Conservation (phyloP, 2,797 vertebrate genomes). For the Sciaenops ocellatus region DNA sequence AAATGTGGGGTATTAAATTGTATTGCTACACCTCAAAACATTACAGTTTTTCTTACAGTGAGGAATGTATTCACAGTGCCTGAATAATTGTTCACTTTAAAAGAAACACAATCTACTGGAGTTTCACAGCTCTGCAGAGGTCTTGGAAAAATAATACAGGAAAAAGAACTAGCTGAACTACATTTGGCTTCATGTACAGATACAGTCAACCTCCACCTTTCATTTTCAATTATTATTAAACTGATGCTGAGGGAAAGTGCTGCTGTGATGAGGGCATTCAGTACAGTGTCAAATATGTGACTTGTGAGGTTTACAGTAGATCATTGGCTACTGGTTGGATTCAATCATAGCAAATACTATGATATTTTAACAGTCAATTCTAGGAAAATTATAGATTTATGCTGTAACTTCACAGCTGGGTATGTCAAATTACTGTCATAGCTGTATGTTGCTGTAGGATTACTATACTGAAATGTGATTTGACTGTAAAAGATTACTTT, state of each 20-base stretch:
- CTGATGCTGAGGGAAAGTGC: not conserved
- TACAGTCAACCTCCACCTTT: not conserved
- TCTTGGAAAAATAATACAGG: not conserved
- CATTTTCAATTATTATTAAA: conserved; percentile 25
- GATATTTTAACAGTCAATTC: not conserved
- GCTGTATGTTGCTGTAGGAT: not conserved
- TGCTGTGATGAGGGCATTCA: no score
- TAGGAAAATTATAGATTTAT: not conserved
- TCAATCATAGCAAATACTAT: not conserved
- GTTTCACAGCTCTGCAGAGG: not conserved
- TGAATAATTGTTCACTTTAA: conserved; percentile 9
- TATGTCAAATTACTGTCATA: not conserved
- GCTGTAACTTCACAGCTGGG: not conserved
- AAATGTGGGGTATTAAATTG: not conserved
- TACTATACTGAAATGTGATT: not conserved
- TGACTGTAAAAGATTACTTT: no score
- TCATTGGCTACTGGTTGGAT: not conserved
- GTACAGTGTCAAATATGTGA: not conserved
- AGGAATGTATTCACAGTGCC: not conserved
- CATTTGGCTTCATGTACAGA: not conserved
- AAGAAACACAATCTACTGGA: not conserved
- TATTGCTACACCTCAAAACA: not conserved
- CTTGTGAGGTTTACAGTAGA: not conserved
- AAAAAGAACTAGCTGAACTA: not conserved
- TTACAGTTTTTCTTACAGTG: not conserved